Evolutionary conservation across 2,888 invertebrate genomes (phyloP).

Genomic region (Anarsia innoxiella): DNA sequence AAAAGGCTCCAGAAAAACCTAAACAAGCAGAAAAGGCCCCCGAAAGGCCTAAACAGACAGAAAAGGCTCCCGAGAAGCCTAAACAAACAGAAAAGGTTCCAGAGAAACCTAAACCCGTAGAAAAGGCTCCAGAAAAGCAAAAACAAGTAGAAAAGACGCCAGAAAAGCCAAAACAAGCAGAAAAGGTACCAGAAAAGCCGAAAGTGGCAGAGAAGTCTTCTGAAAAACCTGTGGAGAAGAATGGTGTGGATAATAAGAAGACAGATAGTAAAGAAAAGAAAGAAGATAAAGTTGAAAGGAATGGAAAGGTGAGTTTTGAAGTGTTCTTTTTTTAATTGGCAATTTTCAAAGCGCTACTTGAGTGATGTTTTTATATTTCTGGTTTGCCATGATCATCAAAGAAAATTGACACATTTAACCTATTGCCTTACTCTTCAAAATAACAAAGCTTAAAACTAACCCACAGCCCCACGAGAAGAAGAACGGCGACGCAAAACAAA

Average conservation of each 20-base stretch:
- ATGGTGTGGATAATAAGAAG: constrained; percentile 20
- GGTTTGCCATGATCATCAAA: too few species aligned
- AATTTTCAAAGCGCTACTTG: too few species aligned
- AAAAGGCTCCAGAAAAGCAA: constrained; percentile 22
- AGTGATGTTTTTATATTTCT: too few species aligned
- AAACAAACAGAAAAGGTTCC: constrained; percentile 26
- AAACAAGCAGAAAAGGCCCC: constrained; percentile 17
- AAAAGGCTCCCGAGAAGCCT: constrained; percentile 31
- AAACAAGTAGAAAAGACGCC: constrained; percentile 17
- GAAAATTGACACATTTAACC: too few species aligned
- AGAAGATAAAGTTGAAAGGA: constrained; percentile 38
- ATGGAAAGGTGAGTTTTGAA: constrained; percentile 40
- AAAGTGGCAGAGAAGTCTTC: constrained; percentile 12
- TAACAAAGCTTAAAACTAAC: constrained; percentile 3
- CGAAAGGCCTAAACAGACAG: constrained; percentile 33
- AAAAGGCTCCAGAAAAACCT: constrained; percentile 24
- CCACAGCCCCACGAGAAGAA: constrained; percentile 18
- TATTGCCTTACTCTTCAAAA: too few species aligned
- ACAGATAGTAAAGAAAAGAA: constrained; percentile 21
- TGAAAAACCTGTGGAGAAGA: constrained; percentile 19
- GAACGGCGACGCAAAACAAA: constrained; percentile 34
- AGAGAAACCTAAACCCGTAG: constrained; percentile 19
- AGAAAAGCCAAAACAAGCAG: constrained; percentile 24
- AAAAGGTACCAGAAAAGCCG: constrained; percentile 21
- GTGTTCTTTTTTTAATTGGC: too few species aligned